phyloP scores from a whole-genome alignment of 2,797 vertebrate species.

The Falco columbarius region DNA sequence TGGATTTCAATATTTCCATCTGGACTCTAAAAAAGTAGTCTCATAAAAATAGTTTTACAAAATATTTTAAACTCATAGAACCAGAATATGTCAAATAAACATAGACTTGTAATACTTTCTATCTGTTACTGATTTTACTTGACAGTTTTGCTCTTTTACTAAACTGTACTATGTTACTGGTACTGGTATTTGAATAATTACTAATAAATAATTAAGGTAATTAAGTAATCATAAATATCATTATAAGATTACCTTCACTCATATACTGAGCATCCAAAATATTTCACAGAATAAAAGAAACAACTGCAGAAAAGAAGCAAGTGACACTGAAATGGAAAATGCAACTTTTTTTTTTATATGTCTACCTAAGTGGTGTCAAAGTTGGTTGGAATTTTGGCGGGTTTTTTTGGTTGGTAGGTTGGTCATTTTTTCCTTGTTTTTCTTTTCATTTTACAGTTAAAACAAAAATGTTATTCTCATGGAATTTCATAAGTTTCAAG shows the following conservation, averaged over 20 bases:
- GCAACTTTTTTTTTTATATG: not conserved
- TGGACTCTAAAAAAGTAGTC: not conserved
- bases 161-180: not conserved
- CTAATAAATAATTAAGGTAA: not conserved
- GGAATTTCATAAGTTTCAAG: not conserved
- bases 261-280: not conserved
- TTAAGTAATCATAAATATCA: not conserved
- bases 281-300: not conserved
- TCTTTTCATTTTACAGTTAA: not conserved
- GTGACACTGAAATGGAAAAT: not conserved
- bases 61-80: not conserved
- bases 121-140: not conserved
- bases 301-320: not conserved
- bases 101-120: not conserved
- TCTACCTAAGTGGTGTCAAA: not conserved
- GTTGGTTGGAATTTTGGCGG: accelerated
- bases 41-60: not conserved
- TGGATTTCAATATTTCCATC: not conserved
- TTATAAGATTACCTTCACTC: not conserved
- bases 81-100: not conserved
- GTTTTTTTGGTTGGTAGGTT: not conserved
- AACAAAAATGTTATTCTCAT: not conserved
- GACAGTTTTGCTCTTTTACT: not conserved
- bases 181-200: not conserved
- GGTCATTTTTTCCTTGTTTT: not conserved